Conservation (phyloP, 2,113 vertebrate genomes). For the Corynorhinus townsendii region DNA sequence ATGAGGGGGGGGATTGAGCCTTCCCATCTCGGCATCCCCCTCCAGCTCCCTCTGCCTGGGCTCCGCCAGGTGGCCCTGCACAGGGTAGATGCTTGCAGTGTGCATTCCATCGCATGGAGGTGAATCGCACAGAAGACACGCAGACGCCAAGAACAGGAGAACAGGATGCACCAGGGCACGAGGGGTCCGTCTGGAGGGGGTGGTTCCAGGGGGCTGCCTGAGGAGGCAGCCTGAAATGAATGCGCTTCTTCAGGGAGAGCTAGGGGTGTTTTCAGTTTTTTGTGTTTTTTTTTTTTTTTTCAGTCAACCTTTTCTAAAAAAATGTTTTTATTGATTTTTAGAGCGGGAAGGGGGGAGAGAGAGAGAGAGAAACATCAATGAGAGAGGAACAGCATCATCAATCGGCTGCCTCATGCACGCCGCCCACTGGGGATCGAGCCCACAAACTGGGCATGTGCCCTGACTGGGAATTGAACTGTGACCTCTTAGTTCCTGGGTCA, state of each 20-base stretch:
- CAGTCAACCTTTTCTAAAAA: too few relatives aligned
- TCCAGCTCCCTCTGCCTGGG: too few relatives aligned
- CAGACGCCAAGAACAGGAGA: neutral
- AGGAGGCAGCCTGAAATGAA: neutral
- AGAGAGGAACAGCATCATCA: too few relatives aligned
- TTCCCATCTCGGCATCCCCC: accelerated
- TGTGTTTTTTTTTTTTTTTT: too few relatives aligned
- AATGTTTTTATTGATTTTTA: too few relatives aligned
- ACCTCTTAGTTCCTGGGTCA: too few relatives aligned
- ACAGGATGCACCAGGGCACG: accelerated
- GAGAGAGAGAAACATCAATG: too few relatives aligned
- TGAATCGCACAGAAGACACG: neutral
- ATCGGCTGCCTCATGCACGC: too few relatives aligned
- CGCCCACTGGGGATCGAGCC: too few relatives aligned
- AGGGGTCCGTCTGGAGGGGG: accelerated
- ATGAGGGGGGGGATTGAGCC: neutral
- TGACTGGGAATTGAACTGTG: too few relatives aligned
- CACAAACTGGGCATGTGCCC: too few relatives aligned
- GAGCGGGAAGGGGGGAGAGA: too few relatives aligned
- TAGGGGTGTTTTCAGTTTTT: neutral
- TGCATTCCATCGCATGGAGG: accelerated
- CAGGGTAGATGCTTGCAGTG: accelerated
- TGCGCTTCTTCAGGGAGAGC: neutral
- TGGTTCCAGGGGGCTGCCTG: accelerated
- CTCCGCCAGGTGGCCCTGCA: neutral